Conservation (phyloP, 2,888 invertebrate species). For the Seira sanloemensis region DNA sequence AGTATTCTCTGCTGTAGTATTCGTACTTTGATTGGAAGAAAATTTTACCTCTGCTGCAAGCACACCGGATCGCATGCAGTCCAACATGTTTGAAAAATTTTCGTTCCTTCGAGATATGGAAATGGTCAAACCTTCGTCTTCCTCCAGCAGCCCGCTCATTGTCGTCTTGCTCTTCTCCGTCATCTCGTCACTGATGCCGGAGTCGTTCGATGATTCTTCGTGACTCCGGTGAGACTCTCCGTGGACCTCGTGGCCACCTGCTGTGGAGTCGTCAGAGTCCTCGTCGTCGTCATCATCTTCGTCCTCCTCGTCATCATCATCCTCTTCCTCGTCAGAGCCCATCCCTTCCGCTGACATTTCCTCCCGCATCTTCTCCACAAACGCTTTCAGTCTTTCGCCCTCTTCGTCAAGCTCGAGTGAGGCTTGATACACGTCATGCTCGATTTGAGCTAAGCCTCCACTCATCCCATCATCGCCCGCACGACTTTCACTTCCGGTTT, state of each 20-base stretch:
- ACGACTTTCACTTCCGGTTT: conserved; percentile 13
- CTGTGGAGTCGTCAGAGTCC: conserved; percentile 33
- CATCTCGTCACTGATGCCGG: conserved; percentile 72
- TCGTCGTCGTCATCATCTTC: conserved; percentile 46
- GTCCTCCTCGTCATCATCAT: conserved; percentile 2
- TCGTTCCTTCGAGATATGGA: conserved; percentile 43
- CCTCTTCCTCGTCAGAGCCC: conserved; percentile 1
- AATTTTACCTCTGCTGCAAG: conserved; percentile 48
- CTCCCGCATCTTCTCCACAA: conserved; percentile 35
- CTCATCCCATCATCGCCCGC: conserved; percentile 19
- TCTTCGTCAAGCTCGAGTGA: conserved; percentile 44
- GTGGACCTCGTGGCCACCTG: conserved; percentile 26
- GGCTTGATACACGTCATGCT: conserved; percentile 34
- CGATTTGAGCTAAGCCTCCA: conserved; percentile 5
- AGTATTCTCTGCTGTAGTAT: conserved; percentile 4
- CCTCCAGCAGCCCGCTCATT: conserved; percentile 36
- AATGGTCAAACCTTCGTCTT: conserved; percentile 34
- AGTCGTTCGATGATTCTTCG: conserved; percentile 72
- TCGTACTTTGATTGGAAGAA: conserved; percentile 28
- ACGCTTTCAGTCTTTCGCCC: conserved; percentile 46
- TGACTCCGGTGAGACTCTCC: conserved; percentile 67
- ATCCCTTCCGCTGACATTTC: conserved; percentile 27
- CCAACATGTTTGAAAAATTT: conserved; percentile 51
- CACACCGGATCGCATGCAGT: conserved; percentile 47
- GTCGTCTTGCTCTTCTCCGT: conserved; percentile 60